Percentiles rank a stretch among this genome's conserved stretches.
These are phyloP conservation scores for Andricus grossulariae DNA, from an alignment of 1,140 invertebrate species.

Conservation along the genomic window DNA sequence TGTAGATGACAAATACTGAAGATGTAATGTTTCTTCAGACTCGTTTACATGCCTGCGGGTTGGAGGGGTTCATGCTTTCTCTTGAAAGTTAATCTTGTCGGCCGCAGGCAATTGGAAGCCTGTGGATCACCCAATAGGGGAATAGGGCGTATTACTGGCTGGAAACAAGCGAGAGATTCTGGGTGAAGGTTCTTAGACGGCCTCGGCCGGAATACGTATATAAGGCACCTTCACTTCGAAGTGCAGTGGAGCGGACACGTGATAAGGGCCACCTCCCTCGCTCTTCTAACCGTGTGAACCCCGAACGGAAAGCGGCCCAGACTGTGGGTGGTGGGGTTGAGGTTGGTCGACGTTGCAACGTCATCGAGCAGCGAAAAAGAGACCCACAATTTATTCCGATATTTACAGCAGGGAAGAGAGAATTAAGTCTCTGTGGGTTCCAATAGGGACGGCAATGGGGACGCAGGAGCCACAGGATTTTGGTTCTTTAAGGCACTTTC, in stretches of 20 bases:
- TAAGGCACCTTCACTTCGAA: constrained; percentile 62
- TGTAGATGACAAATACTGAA: too few relatives aligned
- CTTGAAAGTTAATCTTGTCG: too few relatives aligned
- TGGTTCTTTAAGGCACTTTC: constrained; percentile 62
- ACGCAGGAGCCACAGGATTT: constrained; percentile 40
- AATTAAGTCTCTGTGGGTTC: constrained; percentile 62
- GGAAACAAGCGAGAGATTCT: constrained; percentile 52
- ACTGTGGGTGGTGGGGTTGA: constrained; percentile 38
- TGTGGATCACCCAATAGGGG: constrained; percentile 59
- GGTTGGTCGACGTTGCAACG: constrained; percentile 46
- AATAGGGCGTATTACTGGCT: constrained; percentile 50
- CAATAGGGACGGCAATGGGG: constrained; percentile 37
- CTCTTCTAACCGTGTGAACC: constrained; percentile 31
- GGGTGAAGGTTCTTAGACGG: constrained; percentile 4
- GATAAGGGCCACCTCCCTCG: constrained; percentile 69
- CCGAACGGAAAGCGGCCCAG: constrained; percentile 49
- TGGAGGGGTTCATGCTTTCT: too few relatives aligned
- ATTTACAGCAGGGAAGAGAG: constrained; percentile 63
- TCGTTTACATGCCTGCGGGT: too few relatives aligned
- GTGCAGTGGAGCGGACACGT: constrained; percentile 69
- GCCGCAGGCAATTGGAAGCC: background rate
- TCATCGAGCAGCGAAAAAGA: constrained; percentile 55
- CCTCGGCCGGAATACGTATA: background rate
- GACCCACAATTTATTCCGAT: constrained; percentile 71
- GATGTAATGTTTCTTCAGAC: too few relatives aligned